A percentile compares a stretch with the other conserved stretches of the same genome.
Conservation (phyloP, 1,140 invertebrate genomes). For the Orchestia grillus region DNA sequence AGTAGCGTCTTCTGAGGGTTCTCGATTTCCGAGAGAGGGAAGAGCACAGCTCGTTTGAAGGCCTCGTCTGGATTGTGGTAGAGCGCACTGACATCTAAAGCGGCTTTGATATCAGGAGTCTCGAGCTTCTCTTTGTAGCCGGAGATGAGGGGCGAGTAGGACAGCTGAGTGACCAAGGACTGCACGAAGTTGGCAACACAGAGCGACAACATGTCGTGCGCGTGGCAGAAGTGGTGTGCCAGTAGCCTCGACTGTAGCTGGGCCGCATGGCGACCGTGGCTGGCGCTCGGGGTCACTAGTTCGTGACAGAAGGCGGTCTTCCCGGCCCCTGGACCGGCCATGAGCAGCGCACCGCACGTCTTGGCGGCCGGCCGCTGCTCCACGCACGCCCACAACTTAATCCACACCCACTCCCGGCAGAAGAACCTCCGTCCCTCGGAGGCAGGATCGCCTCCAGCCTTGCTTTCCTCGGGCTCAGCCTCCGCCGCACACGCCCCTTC, state of each 20-base stretch:
- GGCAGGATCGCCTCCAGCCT: neutral
- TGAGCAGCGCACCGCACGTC: conserved; percentile 83
- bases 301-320: conserved; percentile 84
- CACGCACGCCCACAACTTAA: conserved; percentile 81
- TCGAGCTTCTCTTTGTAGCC: conserved; percentile 86
- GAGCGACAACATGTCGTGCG: conserved; percentile 76
- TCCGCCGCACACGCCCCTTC: neutral
- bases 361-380: conserved; percentile 69
- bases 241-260: conserved; percentile 82
- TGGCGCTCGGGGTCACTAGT: conserved; percentile 79
- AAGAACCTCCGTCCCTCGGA: conserved; percentile 77
- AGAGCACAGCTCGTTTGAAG: conserved; percentile 88
- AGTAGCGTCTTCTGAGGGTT: conserved; percentile 86
- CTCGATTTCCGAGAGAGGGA: conserved; percentile 87
- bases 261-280: conserved; percentile 79
- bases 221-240: conserved; percentile 87
- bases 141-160: conserved; percentile 73
- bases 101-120: conserved; percentile 77
- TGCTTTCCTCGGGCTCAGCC: neutral
- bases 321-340: conserved; percentile 91
- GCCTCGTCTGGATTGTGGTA: conserved; percentile 87
- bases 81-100: conserved; percentile 68
- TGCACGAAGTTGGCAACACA: conserved; percentile 87
- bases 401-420: conserved; percentile 94
- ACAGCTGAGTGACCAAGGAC: conserved; percentile 85